Evolutionary conservation across 2,888 invertebrate genomes (phyloP).

Genomic region (Troides aeacus): DNA sequence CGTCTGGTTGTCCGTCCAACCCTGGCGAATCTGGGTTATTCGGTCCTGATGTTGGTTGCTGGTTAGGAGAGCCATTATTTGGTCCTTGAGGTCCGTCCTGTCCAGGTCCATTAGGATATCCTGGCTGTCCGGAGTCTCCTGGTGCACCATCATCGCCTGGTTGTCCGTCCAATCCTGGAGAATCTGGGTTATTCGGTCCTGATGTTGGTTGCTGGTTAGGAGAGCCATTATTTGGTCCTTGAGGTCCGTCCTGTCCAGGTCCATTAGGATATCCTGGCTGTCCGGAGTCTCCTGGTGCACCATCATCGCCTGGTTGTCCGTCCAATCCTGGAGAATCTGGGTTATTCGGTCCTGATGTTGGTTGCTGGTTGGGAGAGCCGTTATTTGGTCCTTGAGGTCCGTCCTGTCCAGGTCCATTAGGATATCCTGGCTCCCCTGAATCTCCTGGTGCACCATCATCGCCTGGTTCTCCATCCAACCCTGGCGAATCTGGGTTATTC

Average conservation of each 20-base stretch:
- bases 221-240: not conserved
- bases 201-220: no score
- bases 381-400: no score
- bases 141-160: not conserved
- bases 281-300: constrained; percentile 1
- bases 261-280: constrained; percentile 36
- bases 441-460: no score
- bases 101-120: no score
- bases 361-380: no score
- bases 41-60: not conserved
- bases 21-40: not conserved
- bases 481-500: not conserved
- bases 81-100: not conserved
- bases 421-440: no score
- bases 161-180: no score
- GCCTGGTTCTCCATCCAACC: no score
- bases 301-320: not conserved
- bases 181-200: not conserved
- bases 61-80: not conserved
- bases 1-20: not conserved
- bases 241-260: not conserved
- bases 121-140: no score
- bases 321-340: not conserved
- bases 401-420: no score
- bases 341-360: not conserved